A percentile compares a stretch with the other conserved stretches of the same genome.
Conservation (phyloP, 2,888 invertebrate genomes). For the Epirrita christyi region DNA sequence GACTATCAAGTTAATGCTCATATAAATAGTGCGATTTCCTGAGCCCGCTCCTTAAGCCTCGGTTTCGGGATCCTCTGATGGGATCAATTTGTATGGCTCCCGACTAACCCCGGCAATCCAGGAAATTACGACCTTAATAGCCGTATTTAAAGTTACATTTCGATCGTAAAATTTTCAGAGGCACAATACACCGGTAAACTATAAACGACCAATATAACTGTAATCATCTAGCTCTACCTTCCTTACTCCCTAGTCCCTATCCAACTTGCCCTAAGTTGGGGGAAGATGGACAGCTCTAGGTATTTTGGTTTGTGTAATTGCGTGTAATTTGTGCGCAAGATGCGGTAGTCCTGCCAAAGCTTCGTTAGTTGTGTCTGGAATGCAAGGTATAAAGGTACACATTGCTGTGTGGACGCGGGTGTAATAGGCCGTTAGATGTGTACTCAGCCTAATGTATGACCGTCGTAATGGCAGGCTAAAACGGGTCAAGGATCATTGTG, state of each 20-base stretch:
- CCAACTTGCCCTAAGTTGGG: constrained; percentile 24
- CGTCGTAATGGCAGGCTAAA: constrained; percentile 32
- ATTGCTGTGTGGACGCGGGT: constrained; percentile 15
- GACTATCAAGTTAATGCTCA: constrained; percentile 60
- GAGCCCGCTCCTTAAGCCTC: constrained; percentile 54
- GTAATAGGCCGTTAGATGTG: constrained; percentile 30
- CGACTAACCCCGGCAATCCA: constrained; percentile 48
- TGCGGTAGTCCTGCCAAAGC: constrained; percentile 53
- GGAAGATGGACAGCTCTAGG: constrained; percentile 37
- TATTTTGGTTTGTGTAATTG: constrained; percentile 43
- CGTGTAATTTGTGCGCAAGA: constrained; percentile 68
- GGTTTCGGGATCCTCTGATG: constrained; percentile 56
- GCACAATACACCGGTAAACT: constrained; percentile 67
- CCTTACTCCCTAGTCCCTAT: constrained; percentile 34
- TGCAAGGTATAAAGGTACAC: constrained; percentile 23
- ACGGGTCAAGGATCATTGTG: constrained; percentile 25
- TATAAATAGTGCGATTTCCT: constrained; percentile 67
- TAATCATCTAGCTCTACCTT: constrained; percentile 44
- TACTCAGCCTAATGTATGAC: constrained; percentile 31
- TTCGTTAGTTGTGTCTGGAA: constrained; percentile 55
- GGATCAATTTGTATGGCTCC: constrained; percentile 76
- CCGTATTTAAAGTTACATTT: constrained; percentile 55
- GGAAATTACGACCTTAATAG: constrained; percentile 60
- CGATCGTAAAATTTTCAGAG: constrained; percentile 46
- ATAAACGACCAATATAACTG: constrained; percentile 54